A percentile compares a stretch with the other conserved stretches of the same genome.
These are phyloP conservation scores for Hypena proboscidalis DNA, from an alignment of 2,888 invertebrate genomes.

Conservation along the genomic window DNA sequence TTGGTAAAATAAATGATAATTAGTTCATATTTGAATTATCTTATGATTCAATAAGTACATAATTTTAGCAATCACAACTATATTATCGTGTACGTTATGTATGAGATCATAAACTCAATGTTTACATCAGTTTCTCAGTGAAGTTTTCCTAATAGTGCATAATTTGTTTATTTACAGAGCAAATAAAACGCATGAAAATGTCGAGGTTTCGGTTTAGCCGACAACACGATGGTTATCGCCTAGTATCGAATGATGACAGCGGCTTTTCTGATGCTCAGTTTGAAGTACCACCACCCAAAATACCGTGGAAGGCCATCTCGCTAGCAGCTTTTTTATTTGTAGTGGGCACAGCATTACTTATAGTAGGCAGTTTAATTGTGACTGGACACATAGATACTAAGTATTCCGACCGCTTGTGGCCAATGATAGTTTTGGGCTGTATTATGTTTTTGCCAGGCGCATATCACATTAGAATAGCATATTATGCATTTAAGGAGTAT, in stretches of 20 bases:
- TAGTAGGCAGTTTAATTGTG: conserved; percentile 91
- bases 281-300: conserved; percentile 86
- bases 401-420: conserved; percentile 95
- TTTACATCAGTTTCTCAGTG: too few relatives aligned
- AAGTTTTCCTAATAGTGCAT: too few relatives aligned
- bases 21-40: too few relatives aligned
- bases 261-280: conserved; percentile 91
- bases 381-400: conserved; percentile 92
- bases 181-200: conserved; percentile 71
- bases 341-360: conserved; percentile 90
- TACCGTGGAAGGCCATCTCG: conserved; percentile 94
- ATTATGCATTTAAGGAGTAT: conserved; percentile 93
- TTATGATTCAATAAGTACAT: too few relatives aligned
- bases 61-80: too few relatives aligned
- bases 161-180: conserved; percentile 48
- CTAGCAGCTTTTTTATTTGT: conserved; percentile 91
- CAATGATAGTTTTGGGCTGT: conserved; percentile 93
- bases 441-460: conserved; percentile 97
- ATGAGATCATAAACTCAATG: too few relatives aligned
- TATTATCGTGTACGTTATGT: too few relatives aligned
- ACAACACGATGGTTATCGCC: conserved; percentile 87
- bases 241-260: conserved; percentile 84
- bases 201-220: conserved; percentile 85
- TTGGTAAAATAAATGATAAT: too few relatives aligned
- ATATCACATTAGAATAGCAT: conserved; percentile 95